These are phyloP conservation scores for Clupea harengus DNA, from an alignment of 2,113 vertebrate genomes.

Conservation along the genomic window DNA sequence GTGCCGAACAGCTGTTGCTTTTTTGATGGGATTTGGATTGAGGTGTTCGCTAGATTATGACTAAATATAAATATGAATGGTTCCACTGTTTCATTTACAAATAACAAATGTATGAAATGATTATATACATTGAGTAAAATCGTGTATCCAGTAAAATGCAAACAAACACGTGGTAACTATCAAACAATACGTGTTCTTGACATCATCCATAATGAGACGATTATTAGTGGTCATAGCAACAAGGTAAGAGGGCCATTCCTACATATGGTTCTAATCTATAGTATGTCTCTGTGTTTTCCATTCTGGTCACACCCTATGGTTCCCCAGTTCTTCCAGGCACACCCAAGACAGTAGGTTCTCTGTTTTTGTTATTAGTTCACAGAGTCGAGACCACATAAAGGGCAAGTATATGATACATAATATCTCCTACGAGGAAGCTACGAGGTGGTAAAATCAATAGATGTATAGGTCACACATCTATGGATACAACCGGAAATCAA, in stretches of 20 bases:
- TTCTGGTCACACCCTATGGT: too few species aligned
- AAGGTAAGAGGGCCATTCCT: neutral
- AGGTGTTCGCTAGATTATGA: neutral
- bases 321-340: too few species aligned
- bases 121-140: too few species aligned
- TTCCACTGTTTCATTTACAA: too few species aligned
- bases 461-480: constrained; percentile 53
- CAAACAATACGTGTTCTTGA: neutral
- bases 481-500: constrained; percentile 56
- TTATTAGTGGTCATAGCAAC: neutral
- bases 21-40: neutral
- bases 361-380: constrained; percentile 21
- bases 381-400: constrained; percentile 28
- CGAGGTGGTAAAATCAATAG: constrained; percentile 55
- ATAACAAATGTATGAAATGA: neutral
- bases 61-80: neutral
- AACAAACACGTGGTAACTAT: neutral
- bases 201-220: too few species aligned
- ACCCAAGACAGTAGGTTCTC: too few species aligned
- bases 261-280: neutral
- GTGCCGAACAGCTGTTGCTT: neutral
- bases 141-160: neutral
- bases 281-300: too few species aligned
- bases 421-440: constrained; percentile 43
- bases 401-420: constrained; percentile 50